phyloP scores from a whole-genome alignment of 1,140 invertebrate genomes.

The Alviniconcha marisindica region DNA sequence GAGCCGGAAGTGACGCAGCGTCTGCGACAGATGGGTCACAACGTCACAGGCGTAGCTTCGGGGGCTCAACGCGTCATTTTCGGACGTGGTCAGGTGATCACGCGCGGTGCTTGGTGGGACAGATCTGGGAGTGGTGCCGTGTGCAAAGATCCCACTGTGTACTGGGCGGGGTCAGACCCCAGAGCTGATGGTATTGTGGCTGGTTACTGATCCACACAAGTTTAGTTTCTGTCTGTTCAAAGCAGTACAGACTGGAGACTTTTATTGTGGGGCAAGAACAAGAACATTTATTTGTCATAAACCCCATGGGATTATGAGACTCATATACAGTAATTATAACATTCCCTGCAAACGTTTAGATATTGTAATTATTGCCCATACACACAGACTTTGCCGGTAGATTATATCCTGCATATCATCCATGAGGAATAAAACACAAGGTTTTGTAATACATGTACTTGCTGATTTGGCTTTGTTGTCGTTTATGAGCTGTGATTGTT shows the following conservation, averaged over 20 bases:
- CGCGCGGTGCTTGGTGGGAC: slow-evolving; percentile 59
- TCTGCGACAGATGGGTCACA: slow-evolving; percentile 65
- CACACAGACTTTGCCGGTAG: not conserved
- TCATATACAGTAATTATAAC: not conserved
- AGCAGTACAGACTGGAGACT: not conserved
- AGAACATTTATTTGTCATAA: not conserved
- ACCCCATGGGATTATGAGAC: not conserved
- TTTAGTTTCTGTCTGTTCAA: not conserved
- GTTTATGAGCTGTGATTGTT: too few species aligned
- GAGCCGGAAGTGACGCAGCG: slow-evolving; percentile 46
- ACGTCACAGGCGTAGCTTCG: slow-evolving; percentile 36
- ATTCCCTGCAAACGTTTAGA: not conserved
- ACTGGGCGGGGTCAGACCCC: slow-evolving; percentile 66
- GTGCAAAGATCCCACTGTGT: slow-evolving; percentile 42
- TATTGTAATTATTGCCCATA: not conserved
- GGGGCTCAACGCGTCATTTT: slow-evolving; percentile 62
- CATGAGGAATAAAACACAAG: too few species aligned
- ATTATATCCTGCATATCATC: too few species aligned
- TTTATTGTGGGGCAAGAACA: not conserved
- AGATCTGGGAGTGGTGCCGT: slow-evolving; percentile 4
- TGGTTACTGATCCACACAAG: slow-evolving; percentile 53
- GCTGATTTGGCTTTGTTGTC: too few species aligned
- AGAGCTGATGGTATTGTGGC: slow-evolving; percentile 69
- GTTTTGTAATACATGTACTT: too few species aligned
- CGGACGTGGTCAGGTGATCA: slow-evolving; percentile 74